Evolutionary conservation across 2,888 invertebrate species (phyloP).

Genomic region (Lochmaea crataegi): DNA sequence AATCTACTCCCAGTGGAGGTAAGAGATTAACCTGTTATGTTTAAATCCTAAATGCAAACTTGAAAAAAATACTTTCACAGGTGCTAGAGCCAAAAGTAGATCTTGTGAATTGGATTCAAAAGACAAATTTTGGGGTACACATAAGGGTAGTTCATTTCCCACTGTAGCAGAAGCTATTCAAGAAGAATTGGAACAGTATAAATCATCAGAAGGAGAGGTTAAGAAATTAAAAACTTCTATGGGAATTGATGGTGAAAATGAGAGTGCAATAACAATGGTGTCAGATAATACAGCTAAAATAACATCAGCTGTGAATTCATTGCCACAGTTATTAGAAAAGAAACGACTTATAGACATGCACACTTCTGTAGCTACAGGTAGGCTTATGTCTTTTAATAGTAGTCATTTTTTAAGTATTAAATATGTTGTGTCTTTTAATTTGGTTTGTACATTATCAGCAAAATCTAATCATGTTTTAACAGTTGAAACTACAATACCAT

Average conservation of each 20-base stretch:
- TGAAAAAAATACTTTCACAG: constrained; percentile 57
- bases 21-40: constrained; percentile 17
- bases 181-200: constrained; percentile 94
- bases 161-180: constrained; percentile 98
- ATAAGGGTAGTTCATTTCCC: constrained; percentile 94
- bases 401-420: too few species aligned
- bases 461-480: too few species aligned
- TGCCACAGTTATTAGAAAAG: constrained; percentile 97
- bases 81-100: constrained; percentile 81
- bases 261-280: constrained; percentile 87
- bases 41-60: constrained; percentile 3
- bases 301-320: constrained; percentile 93
- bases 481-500: too few species aligned
- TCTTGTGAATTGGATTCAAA: constrained; percentile 90
- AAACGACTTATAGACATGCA: constrained; percentile 99
- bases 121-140: constrained; percentile 93
- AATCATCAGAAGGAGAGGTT: constrained; percentile 94
- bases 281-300: constrained; percentile 93
- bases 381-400: too few species aligned
- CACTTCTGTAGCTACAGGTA: constrained; percentile 95
- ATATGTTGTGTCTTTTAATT: too few species aligned
- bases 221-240: constrained; percentile 94
- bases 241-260: constrained; percentile 91
- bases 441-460: too few species aligned
- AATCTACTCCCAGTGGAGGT: constrained; percentile 59